Conservation (phyloP, 2,113 vertebrate genomes). For the Reinhardtius hippoglossoides region DNA sequence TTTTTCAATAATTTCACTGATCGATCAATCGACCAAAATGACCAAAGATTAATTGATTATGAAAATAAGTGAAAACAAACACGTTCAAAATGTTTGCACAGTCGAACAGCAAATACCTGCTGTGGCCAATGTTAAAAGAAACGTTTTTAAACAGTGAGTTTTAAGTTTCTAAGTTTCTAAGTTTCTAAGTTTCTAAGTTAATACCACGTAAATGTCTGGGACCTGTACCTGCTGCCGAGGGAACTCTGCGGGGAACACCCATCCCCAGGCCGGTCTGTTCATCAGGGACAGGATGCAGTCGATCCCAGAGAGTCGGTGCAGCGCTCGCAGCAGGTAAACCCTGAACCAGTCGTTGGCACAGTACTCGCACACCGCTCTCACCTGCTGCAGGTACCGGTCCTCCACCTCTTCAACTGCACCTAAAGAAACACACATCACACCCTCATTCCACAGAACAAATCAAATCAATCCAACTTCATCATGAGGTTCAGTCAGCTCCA, state of each 20-base stretch:
- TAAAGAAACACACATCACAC: too few species aligned
- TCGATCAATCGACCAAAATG: too few species aligned
- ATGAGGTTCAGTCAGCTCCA: not conserved
- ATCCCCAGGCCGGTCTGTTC: slow-evolving; percentile 55
- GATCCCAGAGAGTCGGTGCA: slow-evolving; percentile 60
- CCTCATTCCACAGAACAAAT: not conserved
- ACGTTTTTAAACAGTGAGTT: too few species aligned
- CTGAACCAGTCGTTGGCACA: slow-evolving; percentile 74
- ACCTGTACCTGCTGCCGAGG: slow-evolving; percentile 70
- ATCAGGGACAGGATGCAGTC: slow-evolving; percentile 71
- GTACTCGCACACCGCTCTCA: slow-evolving; percentile 74
- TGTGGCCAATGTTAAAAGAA: too few species aligned
- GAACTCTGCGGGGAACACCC: slow-evolving; percentile 78
- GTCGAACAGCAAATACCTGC: too few species aligned
- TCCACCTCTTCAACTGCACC: not conserved
- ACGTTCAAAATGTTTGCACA: too few species aligned
- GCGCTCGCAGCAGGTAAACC: slow-evolving; percentile 79
- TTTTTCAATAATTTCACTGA: too few species aligned
- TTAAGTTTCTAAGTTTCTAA: too few species aligned
- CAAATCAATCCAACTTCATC: not conserved
- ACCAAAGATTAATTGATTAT: too few species aligned
- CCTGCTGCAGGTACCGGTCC: slow-evolving; percentile 61
- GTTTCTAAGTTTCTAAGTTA: too few species aligned
- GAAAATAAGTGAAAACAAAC: too few species aligned
- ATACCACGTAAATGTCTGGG: not conserved